Percentiles rank a stretch among this genome's conserved stretches.
phyloP scores from a whole-genome alignment of 1,140 invertebrate genomes.

The Bombyx mori region ASM3026992v2 NC_085131.1:14291501-14292000 shows the following conservation, averaged over 20 bases:
- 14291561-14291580: conserved; percentile 84
- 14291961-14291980: not conserved
- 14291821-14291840: conserved; percentile 73
- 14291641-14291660: not conserved
- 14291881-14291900: conserved; percentile 76
- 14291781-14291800: conserved; percentile 82
- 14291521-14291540: conserved; percentile 63
- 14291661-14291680: not conserved
- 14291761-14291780: conserved; percentile 84
- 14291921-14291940: conserved; percentile 20
- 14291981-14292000: conserved; percentile 55
- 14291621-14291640: not conserved
- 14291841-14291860: conserved; percentile 47
- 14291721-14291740: not conserved
- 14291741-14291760: conserved; percentile 71
- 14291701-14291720: not conserved
- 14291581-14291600: conserved; percentile 84
- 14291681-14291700: not conserved
- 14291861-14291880: conserved; percentile 69
- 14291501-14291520: too few species aligned
- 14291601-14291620: conserved; percentile 82
- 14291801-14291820: conserved; percentile 76
- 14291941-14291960: not conserved
- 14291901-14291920: conserved; percentile 73
- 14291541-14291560: conserved; percentile 88